phyloP scores from a whole-genome alignment of 2,797 vertebrate species.

The Pteronotus mesoamericanus region DNA sequence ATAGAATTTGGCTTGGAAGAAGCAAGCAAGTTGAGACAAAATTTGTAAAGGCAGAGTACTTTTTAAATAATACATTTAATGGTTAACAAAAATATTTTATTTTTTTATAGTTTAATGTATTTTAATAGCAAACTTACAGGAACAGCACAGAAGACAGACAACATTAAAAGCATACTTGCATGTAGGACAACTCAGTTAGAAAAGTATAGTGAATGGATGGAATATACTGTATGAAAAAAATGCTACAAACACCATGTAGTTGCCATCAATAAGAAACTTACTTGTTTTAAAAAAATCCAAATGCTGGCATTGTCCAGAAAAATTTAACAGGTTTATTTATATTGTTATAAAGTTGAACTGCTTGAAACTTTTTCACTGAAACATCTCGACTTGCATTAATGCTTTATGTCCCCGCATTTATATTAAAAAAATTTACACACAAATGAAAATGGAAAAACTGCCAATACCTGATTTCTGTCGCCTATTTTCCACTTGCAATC shows the following conservation, averaged over 20 bases:
- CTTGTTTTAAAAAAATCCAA: conserved; percentile 86
- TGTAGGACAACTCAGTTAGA: conserved; percentile 87
- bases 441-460: conserved; percentile 86
- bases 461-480: conserved; percentile 83
- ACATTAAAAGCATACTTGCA: conserved; percentile 88
- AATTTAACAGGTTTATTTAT: conserved; percentile 86
- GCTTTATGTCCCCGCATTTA: conserved; percentile 78
- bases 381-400: conserved; percentile 79
- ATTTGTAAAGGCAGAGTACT: not conserved
- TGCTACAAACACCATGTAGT: conserved; percentile 87
- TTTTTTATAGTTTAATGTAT: conserved; percentile 86
- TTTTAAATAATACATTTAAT: not conserved
- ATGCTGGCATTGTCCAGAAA: conserved; percentile 88
- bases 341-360: conserved; percentile 84
- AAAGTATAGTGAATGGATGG: conserved; percentile 85
- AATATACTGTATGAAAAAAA: conserved; percentile 86
- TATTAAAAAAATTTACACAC: conserved; percentile 86
- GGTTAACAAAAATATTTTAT: not conserved
- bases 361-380: conserved; percentile 80
- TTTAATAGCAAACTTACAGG: conserved; percentile 91
- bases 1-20: not conserved
- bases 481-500: conserved; percentile 84
- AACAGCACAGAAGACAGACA: conserved; percentile 89
- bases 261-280: conserved; percentile 87
- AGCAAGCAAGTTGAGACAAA: not conserved